Percentiles rank a stretch among this genome's conserved stretches.
Evolutionary conservation across 2,888 invertebrate species (phyloP).

Genomic region (Tenthredo scrophulariae): DNA sequence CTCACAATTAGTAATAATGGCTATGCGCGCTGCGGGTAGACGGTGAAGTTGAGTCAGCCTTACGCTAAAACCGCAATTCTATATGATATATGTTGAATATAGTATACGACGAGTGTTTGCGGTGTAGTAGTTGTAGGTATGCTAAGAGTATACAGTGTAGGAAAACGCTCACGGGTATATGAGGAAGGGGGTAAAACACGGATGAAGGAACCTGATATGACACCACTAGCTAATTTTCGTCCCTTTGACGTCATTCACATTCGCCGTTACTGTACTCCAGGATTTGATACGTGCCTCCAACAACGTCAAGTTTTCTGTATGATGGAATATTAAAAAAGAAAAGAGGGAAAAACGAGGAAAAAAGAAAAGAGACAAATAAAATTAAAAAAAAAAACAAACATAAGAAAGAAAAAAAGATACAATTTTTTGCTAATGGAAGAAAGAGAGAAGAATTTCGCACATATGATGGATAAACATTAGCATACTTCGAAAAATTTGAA

Average conservation of each 20-base stretch:
- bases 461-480: too few species aligned
- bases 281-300: neutral
- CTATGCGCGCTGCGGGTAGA: neutral
- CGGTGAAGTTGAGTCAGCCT: neutral
- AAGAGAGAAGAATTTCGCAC: neutral
- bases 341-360: neutral
- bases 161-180: neutral
- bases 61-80: neutral
- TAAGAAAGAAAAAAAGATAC: neutral
- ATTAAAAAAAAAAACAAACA: neutral
- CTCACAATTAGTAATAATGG: neutral
- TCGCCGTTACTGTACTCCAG: neutral
- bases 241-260: constrained; percentile 45
- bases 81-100: neutral
- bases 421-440: neutral
- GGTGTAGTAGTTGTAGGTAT: neutral
- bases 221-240: constrained; percentile 44
- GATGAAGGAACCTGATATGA: constrained; percentile 5
- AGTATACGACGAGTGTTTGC: neutral
- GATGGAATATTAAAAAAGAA: neutral
- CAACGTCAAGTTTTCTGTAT: neutral
- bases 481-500: too few species aligned
- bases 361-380: too few species aligned
- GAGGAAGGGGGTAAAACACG: neutral
- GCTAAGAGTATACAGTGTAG: neutral